A percentile compares a stretch with the other conserved stretches of the same genome.
Evolutionary conservation across 2,797 vertebrate genomes (phyloP).

Genomic region (Spheniscus humboldti): DNA sequence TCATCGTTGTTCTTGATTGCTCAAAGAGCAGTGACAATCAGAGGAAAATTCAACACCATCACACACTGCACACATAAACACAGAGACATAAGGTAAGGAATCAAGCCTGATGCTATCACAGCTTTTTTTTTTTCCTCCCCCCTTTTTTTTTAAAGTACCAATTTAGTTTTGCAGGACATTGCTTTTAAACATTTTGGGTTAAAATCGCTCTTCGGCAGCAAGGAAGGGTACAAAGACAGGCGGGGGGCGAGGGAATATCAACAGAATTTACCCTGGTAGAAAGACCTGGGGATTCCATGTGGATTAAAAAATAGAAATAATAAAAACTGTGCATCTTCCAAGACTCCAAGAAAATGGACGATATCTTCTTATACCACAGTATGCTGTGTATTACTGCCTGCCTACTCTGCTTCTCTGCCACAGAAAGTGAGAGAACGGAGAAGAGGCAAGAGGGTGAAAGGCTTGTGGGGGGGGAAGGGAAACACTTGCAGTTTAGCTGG

Average conservation of each 20-base stretch:
- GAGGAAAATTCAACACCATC: not conserved
- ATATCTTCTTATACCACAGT: not conserved
- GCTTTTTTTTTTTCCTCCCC: no score
- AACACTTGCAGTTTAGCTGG: not conserved
- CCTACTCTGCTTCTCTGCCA: not conserved
- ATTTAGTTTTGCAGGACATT: not conserved
- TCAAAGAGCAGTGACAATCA: not conserved
- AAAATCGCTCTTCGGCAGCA: not conserved
- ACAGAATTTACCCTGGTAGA: not conserved
- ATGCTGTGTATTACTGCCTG: not conserved
- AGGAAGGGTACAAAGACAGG: not conserved
- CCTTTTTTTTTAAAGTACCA: not conserved
- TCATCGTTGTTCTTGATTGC: not conserved
- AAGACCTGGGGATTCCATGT: not conserved
- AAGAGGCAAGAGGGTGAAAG: accelerated
- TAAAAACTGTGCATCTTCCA: not conserved
- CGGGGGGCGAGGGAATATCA: accelerated
- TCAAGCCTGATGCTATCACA: not conserved
- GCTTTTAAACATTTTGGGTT: not conserved
- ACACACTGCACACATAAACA: not conserved
- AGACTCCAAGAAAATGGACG: not conserved
- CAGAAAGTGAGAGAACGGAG: not conserved
- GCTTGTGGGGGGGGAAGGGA: not conserved
- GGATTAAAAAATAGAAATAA: not conserved
- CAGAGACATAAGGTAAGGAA: not conserved